phyloP scores from a whole-genome alignment of 2,113 vertebrate species.

The Pomatostomus ruficeps region DNA sequence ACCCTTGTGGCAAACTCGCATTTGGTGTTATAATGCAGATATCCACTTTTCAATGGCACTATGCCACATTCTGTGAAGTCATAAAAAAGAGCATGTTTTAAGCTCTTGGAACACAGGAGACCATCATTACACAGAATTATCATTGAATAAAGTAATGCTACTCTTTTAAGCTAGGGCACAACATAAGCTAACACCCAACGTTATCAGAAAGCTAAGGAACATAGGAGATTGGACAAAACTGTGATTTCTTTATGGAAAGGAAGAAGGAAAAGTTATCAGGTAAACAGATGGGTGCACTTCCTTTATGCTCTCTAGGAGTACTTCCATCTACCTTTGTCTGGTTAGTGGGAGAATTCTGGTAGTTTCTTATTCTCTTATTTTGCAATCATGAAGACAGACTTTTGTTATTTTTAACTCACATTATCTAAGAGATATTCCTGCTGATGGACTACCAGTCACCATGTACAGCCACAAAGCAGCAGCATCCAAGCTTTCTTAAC shows the following conservation, averaged over 20 bases:
- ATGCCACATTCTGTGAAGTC: conserved; percentile 5
- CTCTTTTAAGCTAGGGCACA: not conserved
- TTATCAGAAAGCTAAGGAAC: not conserved
- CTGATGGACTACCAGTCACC: not conserved
- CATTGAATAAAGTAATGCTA: not conserved
- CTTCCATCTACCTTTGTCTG: not conserved
- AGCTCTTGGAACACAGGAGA: not conserved
- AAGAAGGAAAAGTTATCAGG: not conserved
- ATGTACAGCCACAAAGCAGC: not conserved
- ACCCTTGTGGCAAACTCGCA: conserved; percentile 59
- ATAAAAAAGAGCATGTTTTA: not conserved
- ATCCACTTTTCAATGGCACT: conserved; percentile 22
- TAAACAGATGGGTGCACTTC: not conserved
- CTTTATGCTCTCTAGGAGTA: not conserved
- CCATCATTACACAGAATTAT: not conserved
- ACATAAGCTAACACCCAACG: not conserved
- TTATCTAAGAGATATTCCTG: not conserved
- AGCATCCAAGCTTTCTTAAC: not conserved
- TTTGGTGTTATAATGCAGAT: conserved; percentile 66
- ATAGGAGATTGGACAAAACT: not conserved
- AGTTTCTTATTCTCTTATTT: not conserved
- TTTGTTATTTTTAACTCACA: not conserved
- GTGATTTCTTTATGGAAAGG: not conserved
- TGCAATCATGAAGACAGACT: not conserved
- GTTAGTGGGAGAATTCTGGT: not conserved